Conservation (phyloP, 2,113 vertebrate genomes). For the Excalfactoria chinensis region DNA sequence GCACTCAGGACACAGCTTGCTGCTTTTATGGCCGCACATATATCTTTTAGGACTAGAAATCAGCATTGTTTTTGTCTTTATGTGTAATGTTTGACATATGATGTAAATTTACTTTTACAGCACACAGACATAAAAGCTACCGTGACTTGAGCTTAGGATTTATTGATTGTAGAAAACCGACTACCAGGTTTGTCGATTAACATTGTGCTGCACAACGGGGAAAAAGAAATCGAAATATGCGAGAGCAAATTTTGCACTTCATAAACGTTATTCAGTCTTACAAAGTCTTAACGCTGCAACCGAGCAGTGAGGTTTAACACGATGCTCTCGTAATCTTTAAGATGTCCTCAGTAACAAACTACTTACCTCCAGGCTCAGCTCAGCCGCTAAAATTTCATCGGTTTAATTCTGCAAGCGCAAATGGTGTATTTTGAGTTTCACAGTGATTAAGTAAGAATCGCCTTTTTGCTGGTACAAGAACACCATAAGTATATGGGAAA, state of each 20-base stretch:
- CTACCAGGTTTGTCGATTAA: slow-evolving; percentile 54
- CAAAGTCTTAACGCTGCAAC: background rate
- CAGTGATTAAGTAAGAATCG: background rate
- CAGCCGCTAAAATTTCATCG: background rate
- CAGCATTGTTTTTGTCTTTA: slow-evolving; percentile 62
- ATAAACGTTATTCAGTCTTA: background rate
- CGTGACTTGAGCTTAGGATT: slow-evolving; percentile 52
- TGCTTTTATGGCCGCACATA: slow-evolving; percentile 65
- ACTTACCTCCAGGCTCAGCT: background rate
- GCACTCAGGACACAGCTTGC: slow-evolving; percentile 66
- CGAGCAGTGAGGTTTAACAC: background rate
- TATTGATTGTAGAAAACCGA: slow-evolving; percentile 64
- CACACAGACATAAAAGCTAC: slow-evolving; percentile 67
- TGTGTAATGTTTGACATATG: slow-evolving; percentile 75
- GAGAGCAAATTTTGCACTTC: background rate
- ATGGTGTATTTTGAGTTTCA: background rate
- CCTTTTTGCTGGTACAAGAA: background rate
- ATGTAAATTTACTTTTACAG: slow-evolving; percentile 76
- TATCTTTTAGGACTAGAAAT: slow-evolving; percentile 64
- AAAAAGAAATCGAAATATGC: background rate
- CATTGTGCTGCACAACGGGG: background rate
- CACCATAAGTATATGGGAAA: too few species aligned
- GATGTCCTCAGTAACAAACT: background rate
- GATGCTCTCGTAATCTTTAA: background rate
- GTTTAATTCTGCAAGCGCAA: background rate